Evolutionary conservation across 1,140 invertebrate species (phyloP).

Genomic region (Mercenaria mercenaria): DNA sequence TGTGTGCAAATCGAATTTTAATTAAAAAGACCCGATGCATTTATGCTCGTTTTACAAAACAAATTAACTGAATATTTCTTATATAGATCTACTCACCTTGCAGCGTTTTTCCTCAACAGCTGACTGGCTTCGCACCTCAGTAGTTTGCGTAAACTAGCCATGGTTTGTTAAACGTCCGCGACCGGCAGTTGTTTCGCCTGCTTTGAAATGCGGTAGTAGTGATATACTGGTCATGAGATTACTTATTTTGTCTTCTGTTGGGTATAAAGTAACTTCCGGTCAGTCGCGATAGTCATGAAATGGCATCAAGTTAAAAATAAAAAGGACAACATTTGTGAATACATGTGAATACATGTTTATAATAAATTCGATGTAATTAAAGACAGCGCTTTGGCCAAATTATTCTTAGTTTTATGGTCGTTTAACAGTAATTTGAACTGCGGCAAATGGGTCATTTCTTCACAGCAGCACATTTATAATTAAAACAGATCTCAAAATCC

Average conservation of each 20-base stretch:
- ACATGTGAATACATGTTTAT: too few relatives aligned
- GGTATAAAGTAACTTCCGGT: not conserved
- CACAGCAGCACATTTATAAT: too few relatives aligned
- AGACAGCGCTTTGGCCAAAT: too few relatives aligned
- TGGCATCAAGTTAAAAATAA: too few relatives aligned
- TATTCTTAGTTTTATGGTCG: too few relatives aligned
- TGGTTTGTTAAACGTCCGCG: not conserved
- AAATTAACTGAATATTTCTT: not conserved
- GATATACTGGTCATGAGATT: not conserved
- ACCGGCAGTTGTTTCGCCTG: not conserved
- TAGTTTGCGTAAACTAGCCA: conserved; percentile 10
- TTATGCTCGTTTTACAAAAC: too few relatives aligned
- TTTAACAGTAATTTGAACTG: too few relatives aligned
- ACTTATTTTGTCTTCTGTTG: not conserved
- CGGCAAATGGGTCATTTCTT: too few relatives aligned
- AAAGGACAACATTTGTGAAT: not conserved
- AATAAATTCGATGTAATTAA: too few relatives aligned
- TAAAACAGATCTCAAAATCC: too few relatives aligned
- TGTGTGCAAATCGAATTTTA: too few relatives aligned
- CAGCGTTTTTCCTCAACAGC: not conserved
- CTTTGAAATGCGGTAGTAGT: not conserved
- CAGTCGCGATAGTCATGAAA: not conserved
- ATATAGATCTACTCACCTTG: not conserved
- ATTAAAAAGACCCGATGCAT: too few relatives aligned
- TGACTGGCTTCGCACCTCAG: not conserved